Percentiles rank a stretch among this genome's conserved stretches.
Conservation (phyloP, 1,140 invertebrate species). For the Stratiolaelaps scimitus region DNA sequence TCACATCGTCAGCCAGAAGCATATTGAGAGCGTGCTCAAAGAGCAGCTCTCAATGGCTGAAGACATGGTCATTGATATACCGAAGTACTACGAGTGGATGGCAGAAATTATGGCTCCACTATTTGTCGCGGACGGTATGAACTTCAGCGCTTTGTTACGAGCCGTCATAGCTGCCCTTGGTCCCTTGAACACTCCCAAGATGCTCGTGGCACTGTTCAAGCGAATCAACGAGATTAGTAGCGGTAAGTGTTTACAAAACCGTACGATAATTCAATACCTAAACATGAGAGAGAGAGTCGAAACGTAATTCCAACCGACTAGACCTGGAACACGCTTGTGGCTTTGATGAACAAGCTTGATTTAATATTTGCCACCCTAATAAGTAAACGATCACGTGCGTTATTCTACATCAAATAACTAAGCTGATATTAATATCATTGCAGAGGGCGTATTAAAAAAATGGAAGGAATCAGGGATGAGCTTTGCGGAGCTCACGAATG, state of each 20-base stretch:
- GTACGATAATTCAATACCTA: not conserved
- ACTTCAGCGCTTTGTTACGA: not conserved
- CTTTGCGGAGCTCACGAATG: not conserved
- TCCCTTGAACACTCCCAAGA: not conserved
- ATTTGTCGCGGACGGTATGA: not conserved
- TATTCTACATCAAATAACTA: no score
- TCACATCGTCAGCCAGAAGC: slow-evolving; percentile 1
- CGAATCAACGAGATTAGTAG: slow-evolving; percentile 6
- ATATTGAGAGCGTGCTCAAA: slow-evolving; percentile 34
- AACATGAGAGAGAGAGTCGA: no score
- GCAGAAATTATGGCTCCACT: slow-evolving; percentile 45
- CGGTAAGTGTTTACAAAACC: not conserved
- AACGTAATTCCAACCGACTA: no score
- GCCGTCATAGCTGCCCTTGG: not conserved
- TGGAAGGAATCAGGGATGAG: slow-evolving; percentile 23
- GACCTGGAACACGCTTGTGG: no score
- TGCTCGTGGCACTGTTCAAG: slow-evolving; percentile 21
- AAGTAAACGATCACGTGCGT: no score
- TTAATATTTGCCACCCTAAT: no score
- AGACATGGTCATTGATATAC: slow-evolving; percentile 60
- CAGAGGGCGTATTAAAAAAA: slow-evolving; percentile 9
- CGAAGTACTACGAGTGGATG: slow-evolving; percentile 57
- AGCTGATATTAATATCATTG: no score
- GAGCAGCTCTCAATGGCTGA: slow-evolving; percentile 48
- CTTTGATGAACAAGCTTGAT: no score